Evolutionary conservation across 2,888 invertebrate genomes (phyloP), one percentile per base, ranked within the genome.

Genomic region (Philopedon plagiatum): DNA sequence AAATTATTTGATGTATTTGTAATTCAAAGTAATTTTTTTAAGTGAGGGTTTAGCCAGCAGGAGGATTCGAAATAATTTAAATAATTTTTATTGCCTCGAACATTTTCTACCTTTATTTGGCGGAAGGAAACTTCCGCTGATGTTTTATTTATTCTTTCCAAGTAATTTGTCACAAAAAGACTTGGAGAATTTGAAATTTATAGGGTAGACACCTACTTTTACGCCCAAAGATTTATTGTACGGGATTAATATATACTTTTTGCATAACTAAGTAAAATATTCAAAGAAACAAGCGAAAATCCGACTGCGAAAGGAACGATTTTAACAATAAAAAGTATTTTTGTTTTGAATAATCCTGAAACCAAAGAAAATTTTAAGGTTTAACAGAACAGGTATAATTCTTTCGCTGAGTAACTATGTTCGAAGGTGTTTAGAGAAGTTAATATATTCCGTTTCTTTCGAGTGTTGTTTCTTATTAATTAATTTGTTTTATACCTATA

Each of bases 131-230:
- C n/a, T 19, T 9, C 0, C 2, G 9, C 46, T 46, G 21, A 46
- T 46, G 46, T 46, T 46, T 46, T 46, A 46, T 46, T 46, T 46
- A 46, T 46, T 46, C 19, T 46, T 21, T 46, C 8, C 46, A 11
- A 21, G 46, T 46, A 46, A 46, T 46, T 46, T 46, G 46, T 46
- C 46, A 23, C 46, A 46, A 46, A 46, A 46, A 46, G 46, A 23
- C 23, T 23, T 21, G 1, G 21, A 46, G 19, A 39, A 39, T 39
- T 46, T n/a, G 46, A n/a, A 46, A 46, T 46, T 46, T 46, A 46
- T 23, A 23, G 21, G 46, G 23, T n/a, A n/a, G n/a, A n/a, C n/a
- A n/a, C n/a, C n/a, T 21, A 7, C 11, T 21, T 21, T 18, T 44
- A 44, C 3, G 44, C 44, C 11, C 21, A 9, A 19, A 44, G 21